phyloP scores from a whole-genome alignment of 2,113 vertebrate genomes.

The Phycodurus eques region DNA sequence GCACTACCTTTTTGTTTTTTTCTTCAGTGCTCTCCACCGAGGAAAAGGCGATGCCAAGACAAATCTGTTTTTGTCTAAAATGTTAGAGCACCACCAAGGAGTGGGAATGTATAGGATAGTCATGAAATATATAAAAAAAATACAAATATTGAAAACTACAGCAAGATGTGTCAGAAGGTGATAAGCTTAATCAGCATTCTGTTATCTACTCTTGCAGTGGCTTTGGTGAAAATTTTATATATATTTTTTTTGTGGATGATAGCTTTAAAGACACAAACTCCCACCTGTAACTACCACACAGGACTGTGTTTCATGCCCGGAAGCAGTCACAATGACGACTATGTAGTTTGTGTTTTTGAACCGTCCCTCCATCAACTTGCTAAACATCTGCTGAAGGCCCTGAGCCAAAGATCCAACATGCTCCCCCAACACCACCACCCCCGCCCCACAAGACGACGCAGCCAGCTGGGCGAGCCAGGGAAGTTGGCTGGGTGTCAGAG shows the following conservation, averaged over 20 bases:
- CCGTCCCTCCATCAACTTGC: conserved; percentile 81
- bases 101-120: too few relatives aligned
- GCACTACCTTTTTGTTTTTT: too few relatives aligned
- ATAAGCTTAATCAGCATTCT: too few relatives aligned
- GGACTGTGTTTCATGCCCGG: conserved; percentile 83
- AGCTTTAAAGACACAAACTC: conserved; percentile 10
- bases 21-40: too few relatives aligned
- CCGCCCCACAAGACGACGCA: conserved; percentile 88
- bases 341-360: conserved; percentile 89
- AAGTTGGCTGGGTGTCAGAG: conserved; percentile 85
- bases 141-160: too few relatives aligned
- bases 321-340: conserved; percentile 86
- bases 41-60: too few relatives aligned
- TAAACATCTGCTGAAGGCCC: conserved; percentile 88
- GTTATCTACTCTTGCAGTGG: too few relatives aligned
- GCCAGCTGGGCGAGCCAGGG: conserved; percentile 94
- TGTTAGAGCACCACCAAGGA: too few relatives aligned
- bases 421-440: conserved; percentile 83
- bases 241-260: not conserved
- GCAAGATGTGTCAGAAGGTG: too few relatives aligned
- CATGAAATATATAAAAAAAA: too few relatives aligned
- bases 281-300: conserved; percentile 93
- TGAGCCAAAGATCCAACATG: conserved; percentile 84
- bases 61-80: too few relatives aligned
- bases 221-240: not conserved